Evolutionary conservation across 2,113 vertebrate species (phyloP), one percentile per base, ranked within the genome.

Genomic region (Bettongia penicillata): DNA sequence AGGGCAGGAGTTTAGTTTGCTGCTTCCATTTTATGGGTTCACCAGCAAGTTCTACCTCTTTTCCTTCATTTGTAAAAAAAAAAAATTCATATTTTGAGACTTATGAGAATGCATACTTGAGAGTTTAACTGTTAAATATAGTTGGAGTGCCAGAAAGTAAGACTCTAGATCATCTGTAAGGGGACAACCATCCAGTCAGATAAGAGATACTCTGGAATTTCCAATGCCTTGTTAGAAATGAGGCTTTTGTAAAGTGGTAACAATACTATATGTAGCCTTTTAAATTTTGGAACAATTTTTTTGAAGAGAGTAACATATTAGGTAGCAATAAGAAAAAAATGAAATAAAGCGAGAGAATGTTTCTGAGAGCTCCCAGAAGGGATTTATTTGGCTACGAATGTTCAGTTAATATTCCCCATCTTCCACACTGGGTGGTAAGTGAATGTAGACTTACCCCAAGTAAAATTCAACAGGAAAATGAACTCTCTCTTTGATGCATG

Each of bases 401-500:
- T 57, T 1, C 31, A 95, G 61, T n/a, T 90, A 93, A 95, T 84
- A 95, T 91, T 48, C 2, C 68, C 31, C 68, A 1, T 91, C 90
- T 28, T 93, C 89, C 53, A 96, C 9, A 94, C 43, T 12, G 43
- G 47, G 53, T 92, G 25, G 47, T 77, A 14, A 95, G 95, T 95
- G 93, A 97, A 95, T 57, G 43, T 90, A 95, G 47, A 95, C 91
- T 95, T 22, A 97, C 10, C 31, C 47, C 91, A 93, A 10, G 19
- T 50, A 95, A 97, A 94, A 96, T 94, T 90, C 97, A 97, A 96
- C 26, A 94, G 22, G 91, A 91, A 97, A 94, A 93, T 91, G 91
- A 95, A 94, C 94, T 97, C 90, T 94, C 91, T 84, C 94, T 68
- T 68, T 91, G 93, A 93, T 91, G 95, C 95, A 84, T 48, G 90